A percentile compares a stretch with the other conserved stretches of the same genome.
These are phyloP conservation scores for Thunnus albacares DNA, from an alignment of 2,797 vertebrate genomes.

Conservation along the genomic window DNA sequence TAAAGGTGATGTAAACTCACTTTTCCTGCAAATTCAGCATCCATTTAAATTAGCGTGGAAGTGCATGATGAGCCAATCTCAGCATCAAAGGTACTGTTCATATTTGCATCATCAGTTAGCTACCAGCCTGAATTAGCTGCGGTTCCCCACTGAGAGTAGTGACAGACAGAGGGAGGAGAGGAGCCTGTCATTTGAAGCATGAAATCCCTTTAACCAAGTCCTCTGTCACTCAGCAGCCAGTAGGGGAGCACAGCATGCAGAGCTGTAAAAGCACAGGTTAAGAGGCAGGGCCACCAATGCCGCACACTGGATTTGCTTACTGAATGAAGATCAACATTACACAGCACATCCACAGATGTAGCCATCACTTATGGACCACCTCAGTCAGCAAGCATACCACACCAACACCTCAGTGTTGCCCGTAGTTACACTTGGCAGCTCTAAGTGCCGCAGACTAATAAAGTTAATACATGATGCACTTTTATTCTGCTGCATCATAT, in stretches of 20 bases:
- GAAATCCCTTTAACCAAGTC: conserved; percentile 79
- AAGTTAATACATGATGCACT: conserved; percentile 56
- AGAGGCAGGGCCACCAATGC: conserved; percentile 56
- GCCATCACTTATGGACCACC: conserved; percentile 35
- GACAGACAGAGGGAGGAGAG: conserved; percentile 68
- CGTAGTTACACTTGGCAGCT: conserved; percentile 54
- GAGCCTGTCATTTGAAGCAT: conserved; percentile 74
- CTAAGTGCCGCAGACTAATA: conserved; percentile 60
- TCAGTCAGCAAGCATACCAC: conserved; percentile 47
- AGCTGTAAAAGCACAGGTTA: conserved; percentile 70
- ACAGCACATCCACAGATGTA: conserved; percentile 25
- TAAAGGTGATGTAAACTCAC: conserved; percentile 11
- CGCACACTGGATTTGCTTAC: conserved; percentile 41
- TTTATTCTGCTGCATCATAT: conserved; percentile 52
- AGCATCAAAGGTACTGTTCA: conserved; percentile 43
- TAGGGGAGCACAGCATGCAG: conserved; percentile 55
- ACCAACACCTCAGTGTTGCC: conserved; percentile 49
- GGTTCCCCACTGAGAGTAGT: conserved; percentile 50
- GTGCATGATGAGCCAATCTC: conserved; percentile 28
- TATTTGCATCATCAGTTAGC: conserved; percentile 53
- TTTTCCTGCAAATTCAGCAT: conserved; percentile 40
- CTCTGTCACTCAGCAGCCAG: conserved; percentile 74
- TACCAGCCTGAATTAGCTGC: conserved; percentile 53
- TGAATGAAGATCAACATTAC: conserved; percentile 50
- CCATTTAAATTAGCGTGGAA: conserved; percentile 27